Base-by-base conservation (phyloP, 2,797 vertebrate genomes). In the Bucorvus abyssinicus region DNA sequence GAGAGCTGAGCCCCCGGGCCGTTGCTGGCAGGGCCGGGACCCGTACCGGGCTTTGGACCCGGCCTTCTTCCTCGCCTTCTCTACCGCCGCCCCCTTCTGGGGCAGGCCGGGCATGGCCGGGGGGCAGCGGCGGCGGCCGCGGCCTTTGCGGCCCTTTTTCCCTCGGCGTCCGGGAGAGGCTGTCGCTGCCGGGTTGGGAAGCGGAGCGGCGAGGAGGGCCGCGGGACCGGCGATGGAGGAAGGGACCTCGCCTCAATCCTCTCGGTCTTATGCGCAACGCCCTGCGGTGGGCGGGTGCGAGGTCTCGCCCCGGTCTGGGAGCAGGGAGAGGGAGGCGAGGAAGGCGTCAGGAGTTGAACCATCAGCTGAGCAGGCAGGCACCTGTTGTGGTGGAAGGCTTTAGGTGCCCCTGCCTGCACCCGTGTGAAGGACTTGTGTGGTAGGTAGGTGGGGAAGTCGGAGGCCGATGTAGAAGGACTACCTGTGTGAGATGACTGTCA, bases 281-380 rank as follows among this genome's bases (percentile, higher is more conserved):
- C 96, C 92, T 96, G 94, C 94, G 90, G 90, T 93, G 92, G 96
- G 95, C 91, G 94, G 94, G 93, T 93, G 95, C 93, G 94, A 94
- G 94, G 87, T 89, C 87, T 96, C 89, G 86, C 83, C 86, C 90
- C 71, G 91, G 89, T 26, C 79, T 67, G 70, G 64, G 64, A 71
- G 86, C 86, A 3, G 40, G 76, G 81, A 69, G 63, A 76, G 81
- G 94, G 95, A 84, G 92, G 92, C 87, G 94, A 79, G 96, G 88
- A 88, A 93, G 94, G 95, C 36, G 90, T 56, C 93, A 64, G 96
- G 96, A 94, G 83, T 91, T 52, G 92, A 89, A 84, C 93, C 96
- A 59, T 95, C 89, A 82, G 95, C 95, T 92, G 89, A 77, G 91
- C 93, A 32, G 47, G 22, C 47, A 23, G 94, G 96, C 92, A 95